A percentile compares a stretch with the other conserved stretches of the same genome.
phyloP scores from a whole-genome alignment of 2,888 invertebrate species.

The Exephanes ischioxanthus region DNA sequence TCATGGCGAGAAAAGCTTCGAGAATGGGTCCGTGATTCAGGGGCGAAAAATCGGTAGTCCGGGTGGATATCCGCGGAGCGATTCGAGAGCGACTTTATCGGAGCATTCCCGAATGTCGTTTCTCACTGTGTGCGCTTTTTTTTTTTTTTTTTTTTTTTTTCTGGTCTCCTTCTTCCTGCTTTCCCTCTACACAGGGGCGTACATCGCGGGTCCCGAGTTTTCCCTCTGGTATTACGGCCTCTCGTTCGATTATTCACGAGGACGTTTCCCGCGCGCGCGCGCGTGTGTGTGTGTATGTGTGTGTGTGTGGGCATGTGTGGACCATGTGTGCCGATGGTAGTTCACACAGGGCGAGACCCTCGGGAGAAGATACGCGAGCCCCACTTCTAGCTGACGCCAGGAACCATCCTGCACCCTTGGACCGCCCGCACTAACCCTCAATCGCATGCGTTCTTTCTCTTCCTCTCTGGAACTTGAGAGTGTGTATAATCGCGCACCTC shows the following conservation, averaged over 20 bases:
- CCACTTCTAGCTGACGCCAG: constrained; percentile 35
- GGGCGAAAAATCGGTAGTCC: neutral
- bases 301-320: neutral
- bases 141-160: neutral
- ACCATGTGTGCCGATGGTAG: neutral
- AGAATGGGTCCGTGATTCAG: neutral
- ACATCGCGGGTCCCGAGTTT: constrained; percentile 28
- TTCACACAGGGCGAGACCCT: constrained; percentile 36
- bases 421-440: neutral
- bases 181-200: neutral
- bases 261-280: constrained; percentile 5
- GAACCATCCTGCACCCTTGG: neutral
- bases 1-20: neutral
- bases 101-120: constrained; percentile 5
- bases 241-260: constrained; percentile 59
- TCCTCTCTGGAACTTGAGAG: constrained; percentile 28
- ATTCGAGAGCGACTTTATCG: neutral
- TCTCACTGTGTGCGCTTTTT: neutral
- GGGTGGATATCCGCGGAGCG: neutral
- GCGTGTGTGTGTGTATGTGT: neutral
- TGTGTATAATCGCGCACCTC: neutral
- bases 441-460: neutral
- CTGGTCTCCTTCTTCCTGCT: neutral
- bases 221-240: constrained; percentile 27
- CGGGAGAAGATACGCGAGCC: constrained; percentile 29